Conservation (phyloP, 37 sponge, comb jelly and placozoan species). For the Aplysina aerophoba region DNA sequence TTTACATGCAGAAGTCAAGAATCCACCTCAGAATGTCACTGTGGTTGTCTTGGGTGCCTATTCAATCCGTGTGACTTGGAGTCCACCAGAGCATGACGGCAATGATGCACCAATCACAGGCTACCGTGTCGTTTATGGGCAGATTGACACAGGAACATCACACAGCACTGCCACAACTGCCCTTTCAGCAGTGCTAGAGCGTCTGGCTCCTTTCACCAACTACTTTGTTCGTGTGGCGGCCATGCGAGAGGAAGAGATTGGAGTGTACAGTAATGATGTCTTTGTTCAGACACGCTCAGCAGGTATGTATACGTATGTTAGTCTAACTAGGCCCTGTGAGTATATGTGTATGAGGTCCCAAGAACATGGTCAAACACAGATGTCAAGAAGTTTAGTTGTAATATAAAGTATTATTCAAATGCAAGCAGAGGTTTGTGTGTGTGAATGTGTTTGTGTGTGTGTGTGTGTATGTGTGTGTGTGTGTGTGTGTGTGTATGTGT, state of each 20-base stretch:
- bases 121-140: conserved; percentile 4
- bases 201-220: not conserved
- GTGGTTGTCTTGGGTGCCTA: not conserved
- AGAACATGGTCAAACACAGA: too few species aligned
- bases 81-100: not conserved
- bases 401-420: too few species aligned
- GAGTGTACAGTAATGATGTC: conserved; percentile 6
- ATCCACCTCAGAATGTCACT: conserved; percentile 18
- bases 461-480: too few species aligned
- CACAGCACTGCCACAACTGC: not conserved
- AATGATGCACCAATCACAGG: not conserved
- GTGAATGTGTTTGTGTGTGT: too few species aligned
- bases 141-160: not conserved
- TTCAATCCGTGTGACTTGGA: not conserved
- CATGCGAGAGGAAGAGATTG: not conserved
- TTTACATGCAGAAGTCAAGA: not conserved
- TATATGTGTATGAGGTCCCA: too few species aligned
- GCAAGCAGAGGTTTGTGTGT: too few species aligned
- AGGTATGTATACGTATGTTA: conserved; percentile 18
- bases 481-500: too few species aligned
- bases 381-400: too few species aligned
- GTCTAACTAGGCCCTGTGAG: too few species aligned
- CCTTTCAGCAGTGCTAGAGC: not conserved
- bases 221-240: conserved; percentile 13
- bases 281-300: conserved; percentile 6